Base-by-base conservation (phyloP, 2,113 vertebrate species). In the Struthio camelus region DNA sequence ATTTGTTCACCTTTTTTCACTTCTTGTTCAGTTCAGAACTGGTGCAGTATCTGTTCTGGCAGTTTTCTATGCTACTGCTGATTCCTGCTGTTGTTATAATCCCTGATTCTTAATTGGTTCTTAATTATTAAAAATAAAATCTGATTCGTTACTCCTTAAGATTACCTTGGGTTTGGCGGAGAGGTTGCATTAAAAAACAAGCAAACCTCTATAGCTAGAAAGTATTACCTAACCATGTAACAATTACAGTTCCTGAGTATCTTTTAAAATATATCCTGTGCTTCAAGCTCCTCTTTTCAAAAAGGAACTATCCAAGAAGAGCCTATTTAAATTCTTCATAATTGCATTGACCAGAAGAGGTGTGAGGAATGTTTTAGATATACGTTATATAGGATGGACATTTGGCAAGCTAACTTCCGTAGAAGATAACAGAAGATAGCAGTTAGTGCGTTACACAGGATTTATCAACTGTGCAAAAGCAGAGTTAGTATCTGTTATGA, bases 391-490 rank as follows among this genome's bases (percentile, higher is more conserved):
- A 24, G 11, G 2, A 3, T 17, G 22, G n/a, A 34, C 1, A 11
- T 53, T 44, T 72, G 32, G 8, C 17, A 58, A 62, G 15, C 0
- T 0, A 62, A 42, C 2, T 6, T 66, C 72, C 71, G 28, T 5
- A 66, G 70, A 75, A 70, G 3, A 5, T 61, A n/a, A 19, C 9
- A 90, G 14, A 30, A 64, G 36, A 27, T 1, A 64, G 10, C 17
- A 80, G 11, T 61, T 56, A 50, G 2, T 1, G 1, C 36, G 18
- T 44, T 69, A 44, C 36, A 59, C 54, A 51, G 16, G 2, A 5
- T 34, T 77, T 78, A 78, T 10, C 34, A 54, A 1, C 0, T 8
- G 11, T 32, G 14, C 19, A 51, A 42, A 51, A 58, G 16, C 19
- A 30, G 24, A 62, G 3, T 10, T 54, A 11, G 38, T 42, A 13